A percentile compares a stretch with the other conserved stretches of the same genome.
These are phyloP conservation scores for Mesodorylaimus sp. DNA, from an alignment of 2,888 invertebrate species.

Conservation along the genomic window DNA sequence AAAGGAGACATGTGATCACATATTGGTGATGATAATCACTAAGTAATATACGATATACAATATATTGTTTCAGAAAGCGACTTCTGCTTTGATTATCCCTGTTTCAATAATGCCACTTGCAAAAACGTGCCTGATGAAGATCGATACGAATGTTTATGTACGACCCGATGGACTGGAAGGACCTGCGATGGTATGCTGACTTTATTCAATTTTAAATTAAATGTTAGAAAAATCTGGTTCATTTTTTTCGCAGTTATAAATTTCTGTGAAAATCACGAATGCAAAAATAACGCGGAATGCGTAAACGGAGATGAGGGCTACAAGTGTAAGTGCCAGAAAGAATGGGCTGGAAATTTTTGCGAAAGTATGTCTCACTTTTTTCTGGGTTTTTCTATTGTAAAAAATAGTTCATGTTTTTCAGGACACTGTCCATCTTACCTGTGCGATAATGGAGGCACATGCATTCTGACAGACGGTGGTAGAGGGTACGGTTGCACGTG, in stretches of 20 bases:
- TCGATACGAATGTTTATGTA: slow-evolving; percentile 7
- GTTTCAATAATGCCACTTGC: slow-evolving; percentile 5
- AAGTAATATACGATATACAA: no score
- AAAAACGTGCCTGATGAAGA: slow-evolving; percentile 1
- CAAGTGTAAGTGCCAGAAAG: slow-evolving; percentile 6
- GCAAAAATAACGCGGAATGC: slow-evolving; percentile 6
- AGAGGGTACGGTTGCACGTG: neutral
- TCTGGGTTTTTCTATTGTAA: neutral
- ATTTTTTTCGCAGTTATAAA: neutral
- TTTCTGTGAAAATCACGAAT: slow-evolving; percentile 6
- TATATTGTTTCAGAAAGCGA: neutral
- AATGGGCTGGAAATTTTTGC: slow-evolving; percentile 4
- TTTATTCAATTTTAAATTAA: no score
- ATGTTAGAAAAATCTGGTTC: neutral
- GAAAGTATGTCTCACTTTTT: slow-evolving; percentile 3
- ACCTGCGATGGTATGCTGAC: slow-evolving; percentile 5
- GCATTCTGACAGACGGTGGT: neutral
- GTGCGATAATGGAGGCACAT: slow-evolving; percentile 8
- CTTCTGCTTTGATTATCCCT: slow-evolving; percentile 2
- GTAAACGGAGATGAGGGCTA: neutral
- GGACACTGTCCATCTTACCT: slow-evolving; percentile 9
- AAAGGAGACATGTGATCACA: no score
- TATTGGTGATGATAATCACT: no score
- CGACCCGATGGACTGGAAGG: slow-evolving; percentile 6
- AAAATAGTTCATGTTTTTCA: no score